These are phyloP conservation scores for Aspidiotus destructor DNA, from an alignment of 2,888 invertebrate species.

Conservation along the genomic window DNA sequence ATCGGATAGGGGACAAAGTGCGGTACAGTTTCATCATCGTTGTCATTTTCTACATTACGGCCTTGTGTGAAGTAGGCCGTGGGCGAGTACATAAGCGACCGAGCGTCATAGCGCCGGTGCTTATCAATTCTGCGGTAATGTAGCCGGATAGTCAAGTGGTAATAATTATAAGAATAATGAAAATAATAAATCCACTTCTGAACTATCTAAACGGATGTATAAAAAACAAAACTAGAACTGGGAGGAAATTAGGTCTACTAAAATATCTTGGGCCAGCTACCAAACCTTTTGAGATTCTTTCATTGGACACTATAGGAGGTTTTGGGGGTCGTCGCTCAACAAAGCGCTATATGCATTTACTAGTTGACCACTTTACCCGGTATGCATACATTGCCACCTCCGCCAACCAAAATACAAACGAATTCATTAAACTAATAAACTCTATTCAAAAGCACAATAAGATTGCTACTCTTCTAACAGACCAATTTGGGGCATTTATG, in stretches of 20 bases:
- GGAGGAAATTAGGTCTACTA: slow-evolving; percentile 36
- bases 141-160: too few species aligned
- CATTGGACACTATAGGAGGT: slow-evolving; percentile 39
- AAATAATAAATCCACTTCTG: too few species aligned
- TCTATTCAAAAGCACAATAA: neutral
- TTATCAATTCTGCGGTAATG: too few species aligned
- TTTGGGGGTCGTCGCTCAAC: slow-evolving; percentile 37
- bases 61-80: too few species aligned
- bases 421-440: slow-evolving; percentile 37
- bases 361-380: slow-evolving; percentile 38
- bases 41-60: too few species aligned
- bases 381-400: slow-evolving; percentile 38
- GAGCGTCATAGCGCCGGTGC: too few species aligned
- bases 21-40: too few species aligned
- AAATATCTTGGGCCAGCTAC: slow-evolving; percentile 38
- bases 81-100: too few species aligned
- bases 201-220: too few species aligned
- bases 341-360: slow-evolving; percentile 39
- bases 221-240: slow-evolving; percentile 39
- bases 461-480: slow-evolving; percentile 35
- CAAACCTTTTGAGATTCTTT: slow-evolving; percentile 38
- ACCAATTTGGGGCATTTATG: neutral
- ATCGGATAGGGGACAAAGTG: too few species aligned
- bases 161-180: too few species aligned
- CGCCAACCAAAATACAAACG: slow-evolving; percentile 37